A percentile compares a stretch with the other conserved stretches of the same genome.
Conservation (phyloP, 2,113 vertebrate genomes). For the Penelope pileata region DNA sequence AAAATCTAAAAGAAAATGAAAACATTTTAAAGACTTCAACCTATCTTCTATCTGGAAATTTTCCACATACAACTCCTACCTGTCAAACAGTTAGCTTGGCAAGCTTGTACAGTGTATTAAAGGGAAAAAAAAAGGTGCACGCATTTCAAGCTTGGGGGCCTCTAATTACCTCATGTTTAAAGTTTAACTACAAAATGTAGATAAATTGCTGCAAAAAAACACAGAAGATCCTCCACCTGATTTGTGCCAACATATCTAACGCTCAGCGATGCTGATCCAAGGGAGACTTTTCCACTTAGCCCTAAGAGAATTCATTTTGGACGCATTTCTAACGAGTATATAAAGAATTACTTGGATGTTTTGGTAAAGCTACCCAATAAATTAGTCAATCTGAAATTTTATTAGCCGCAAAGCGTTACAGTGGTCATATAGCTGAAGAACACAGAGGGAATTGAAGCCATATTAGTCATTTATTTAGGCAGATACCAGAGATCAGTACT, state of each 20-base stretch:
- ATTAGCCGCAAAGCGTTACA: slow-evolving; percentile 63
- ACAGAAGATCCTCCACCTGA: slow-evolving; percentile 59
- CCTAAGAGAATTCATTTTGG: slow-evolving; percentile 49
- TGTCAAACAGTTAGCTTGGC: slow-evolving; percentile 1
- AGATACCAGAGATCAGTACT: slow-evolving; percentile 64
- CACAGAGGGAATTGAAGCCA: slow-evolving; percentile 33
- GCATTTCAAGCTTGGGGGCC: slow-evolving; percentile 74
- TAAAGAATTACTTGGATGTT: slow-evolving; percentile 73
- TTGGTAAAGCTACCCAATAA: slow-evolving; percentile 74
- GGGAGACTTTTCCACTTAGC: slow-evolving; percentile 44
- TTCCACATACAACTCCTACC: slow-evolving; percentile 10
- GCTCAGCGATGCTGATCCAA: slow-evolving; percentile 65
- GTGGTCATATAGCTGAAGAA: slow-evolving; percentile 45
- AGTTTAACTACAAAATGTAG: slow-evolving; percentile 76
- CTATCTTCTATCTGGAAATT: slow-evolving; percentile 34
- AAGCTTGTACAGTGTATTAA: slow-evolving; percentile 45
- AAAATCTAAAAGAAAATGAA: slow-evolving; percentile 45
- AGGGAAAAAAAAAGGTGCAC: slow-evolving; percentile 42
- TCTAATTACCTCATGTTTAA: slow-evolving; percentile 74
- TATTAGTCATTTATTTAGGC: slow-evolving; percentile 61
- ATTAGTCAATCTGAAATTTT: slow-evolving; percentile 76
- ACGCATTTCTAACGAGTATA: slow-evolving; percentile 62
- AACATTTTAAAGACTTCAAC: slow-evolving; percentile 49
- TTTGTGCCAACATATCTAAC: slow-evolving; percentile 64
- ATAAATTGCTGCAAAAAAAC: slow-evolving; percentile 73